These are phyloP conservation scores for Pantherophis vulpinus DNA, from an alignment of 2,797 vertebrate genomes.

Conservation along the genomic window DNA sequence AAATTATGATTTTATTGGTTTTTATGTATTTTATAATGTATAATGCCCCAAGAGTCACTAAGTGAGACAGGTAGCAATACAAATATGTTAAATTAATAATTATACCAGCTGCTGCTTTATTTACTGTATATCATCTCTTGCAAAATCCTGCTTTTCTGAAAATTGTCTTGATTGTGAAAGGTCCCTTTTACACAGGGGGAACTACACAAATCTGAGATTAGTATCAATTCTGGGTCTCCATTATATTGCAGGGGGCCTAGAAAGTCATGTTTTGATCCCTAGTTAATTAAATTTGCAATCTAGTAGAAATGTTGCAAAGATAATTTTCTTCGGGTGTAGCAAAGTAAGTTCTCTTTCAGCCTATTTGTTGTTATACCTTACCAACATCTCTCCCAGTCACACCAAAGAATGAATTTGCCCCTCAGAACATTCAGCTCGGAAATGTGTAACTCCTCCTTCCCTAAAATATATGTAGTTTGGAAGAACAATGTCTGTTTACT, in stretches of 20 bases:
- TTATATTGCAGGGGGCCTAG: not conserved
- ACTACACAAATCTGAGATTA: not conserved
- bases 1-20: not conserved
- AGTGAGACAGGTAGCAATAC: not conserved
- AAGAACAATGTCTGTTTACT: not conserved
- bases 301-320: not conserved
- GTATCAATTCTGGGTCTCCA: not conserved
- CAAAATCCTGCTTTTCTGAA: not conserved
- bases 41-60: not conserved
- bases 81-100: not conserved
- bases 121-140: not conserved
- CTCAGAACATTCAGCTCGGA: not conserved
- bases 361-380: not conserved
- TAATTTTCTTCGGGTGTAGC: not conserved
- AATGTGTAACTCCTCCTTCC: not conserved
- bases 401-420: not conserved
- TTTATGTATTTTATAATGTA: not conserved
- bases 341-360: not conserved
- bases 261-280: not conserved
- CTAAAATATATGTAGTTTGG: not conserved
- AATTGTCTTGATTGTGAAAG: not conserved
- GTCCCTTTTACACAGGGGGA: not conserved
- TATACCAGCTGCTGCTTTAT: not conserved
- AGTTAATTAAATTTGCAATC: not conserved
- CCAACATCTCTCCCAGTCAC: not conserved